A percentile compares a stretch with the other conserved stretches of the same genome.
Conservation (phyloP, 2,888 invertebrate genomes). For the Volucella inflata region DNA sequence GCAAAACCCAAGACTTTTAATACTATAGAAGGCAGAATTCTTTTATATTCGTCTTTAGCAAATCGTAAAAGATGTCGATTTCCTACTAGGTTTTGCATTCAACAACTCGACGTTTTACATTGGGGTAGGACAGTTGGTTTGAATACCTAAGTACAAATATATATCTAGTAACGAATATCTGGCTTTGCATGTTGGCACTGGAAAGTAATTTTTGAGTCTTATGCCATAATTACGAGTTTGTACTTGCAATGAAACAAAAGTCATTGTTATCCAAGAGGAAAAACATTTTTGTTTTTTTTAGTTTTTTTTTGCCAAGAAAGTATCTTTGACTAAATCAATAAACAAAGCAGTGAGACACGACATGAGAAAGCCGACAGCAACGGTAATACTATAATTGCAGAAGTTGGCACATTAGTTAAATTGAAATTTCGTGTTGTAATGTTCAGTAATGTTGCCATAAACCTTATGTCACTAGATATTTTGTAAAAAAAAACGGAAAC, state of each 20-base stretch:
- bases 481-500: not conserved
- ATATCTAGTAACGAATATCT: not conserved
- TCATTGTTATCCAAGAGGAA: constrained; percentile 29
- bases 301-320: constrained; percentile 32
- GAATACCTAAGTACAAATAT: not conserved
- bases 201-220: constrained; percentile 10
- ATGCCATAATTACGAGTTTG: constrained; percentile 16
- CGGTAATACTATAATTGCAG: constrained; percentile 16
- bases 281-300: not conserved
- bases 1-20: too few relatives aligned
- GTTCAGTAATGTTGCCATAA: constrained; percentile 11
- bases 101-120: constrained; percentile 25
- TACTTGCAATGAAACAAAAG: constrained; percentile 23
- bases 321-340: constrained; percentile 35
- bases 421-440: constrained; percentile 35
- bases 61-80: not conserved
- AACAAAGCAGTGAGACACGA: constrained; percentile 8
- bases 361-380: constrained; percentile 43
- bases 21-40: not conserved
- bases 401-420: constrained; percentile 44
- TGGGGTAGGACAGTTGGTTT: constrained; percentile 45
- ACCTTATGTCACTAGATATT: constrained; percentile 15
- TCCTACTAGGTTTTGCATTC: not conserved
- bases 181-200: constrained; percentile 30
- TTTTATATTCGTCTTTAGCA: not conserved